Conservation (phyloP, 2,888 invertebrate species). For the Cheilosia pagana region DNA sequence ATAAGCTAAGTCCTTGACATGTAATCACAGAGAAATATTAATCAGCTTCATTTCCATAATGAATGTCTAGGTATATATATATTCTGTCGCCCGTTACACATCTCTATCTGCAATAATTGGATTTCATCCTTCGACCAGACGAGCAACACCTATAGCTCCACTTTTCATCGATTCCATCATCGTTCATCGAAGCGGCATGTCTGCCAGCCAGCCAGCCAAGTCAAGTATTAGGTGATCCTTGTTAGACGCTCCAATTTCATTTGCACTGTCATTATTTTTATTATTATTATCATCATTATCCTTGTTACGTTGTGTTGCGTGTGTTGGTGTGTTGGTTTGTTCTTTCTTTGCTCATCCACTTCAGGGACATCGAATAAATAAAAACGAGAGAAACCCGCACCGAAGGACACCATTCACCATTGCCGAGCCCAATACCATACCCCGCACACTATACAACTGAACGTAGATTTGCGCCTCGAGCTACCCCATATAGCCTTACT, state of each 20-base stretch:
- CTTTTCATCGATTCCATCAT: constrained; percentile 17
- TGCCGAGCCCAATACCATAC: not conserved
- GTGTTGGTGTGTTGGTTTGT: constrained; percentile 5
- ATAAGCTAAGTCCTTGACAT: not conserved
- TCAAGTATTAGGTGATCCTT: constrained; percentile 32
- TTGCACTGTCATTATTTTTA: constrained; percentile 52
- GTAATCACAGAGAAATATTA: not conserved
- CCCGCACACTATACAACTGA: no score
- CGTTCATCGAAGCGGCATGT: constrained; percentile 35
- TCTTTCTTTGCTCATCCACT: constrained; percentile 39
- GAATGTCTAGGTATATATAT: not conserved
- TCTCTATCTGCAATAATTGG: constrained; percentile 19
- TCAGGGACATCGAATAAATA: constrained; percentile 58
- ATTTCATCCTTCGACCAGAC: not conserved
- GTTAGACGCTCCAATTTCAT: constrained; percentile 60
- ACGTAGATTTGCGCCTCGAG: constrained; percentile 34
- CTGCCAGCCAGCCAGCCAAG: constrained; percentile 15
- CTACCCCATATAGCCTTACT: not conserved
- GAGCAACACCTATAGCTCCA: constrained; percentile 4
- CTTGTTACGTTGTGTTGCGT: constrained; percentile 32
- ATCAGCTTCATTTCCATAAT: constrained; percentile 22
- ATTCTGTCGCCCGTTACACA: not conserved
- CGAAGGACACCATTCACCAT: constrained; percentile 60
- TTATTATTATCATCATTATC: constrained; percentile 55
- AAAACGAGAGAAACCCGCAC: constrained; percentile 26